Percentiles rank a stretch among this genome's conserved stretches.
Evolutionary conservation across 2,797 vertebrate species (phyloP).

Genomic region (Pseudopleuronectes americanus): DNA sequence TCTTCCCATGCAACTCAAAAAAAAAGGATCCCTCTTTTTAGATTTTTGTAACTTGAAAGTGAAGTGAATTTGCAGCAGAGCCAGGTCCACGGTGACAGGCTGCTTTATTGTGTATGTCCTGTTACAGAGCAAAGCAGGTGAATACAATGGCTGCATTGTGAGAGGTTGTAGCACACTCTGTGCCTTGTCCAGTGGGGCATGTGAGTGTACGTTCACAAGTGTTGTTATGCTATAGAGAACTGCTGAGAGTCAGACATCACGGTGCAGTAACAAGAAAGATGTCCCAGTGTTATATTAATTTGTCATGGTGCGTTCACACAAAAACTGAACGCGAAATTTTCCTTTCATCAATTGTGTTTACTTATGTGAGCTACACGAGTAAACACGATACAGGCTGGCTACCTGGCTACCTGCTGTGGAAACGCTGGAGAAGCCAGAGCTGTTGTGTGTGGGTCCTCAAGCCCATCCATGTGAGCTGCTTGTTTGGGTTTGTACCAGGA

Average conservation of each 20-base stretch:
- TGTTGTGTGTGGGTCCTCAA: no score
- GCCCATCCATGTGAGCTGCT: no score
- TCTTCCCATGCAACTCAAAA: conserved; percentile 75
- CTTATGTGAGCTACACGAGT: no score
- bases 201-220: conserved; percentile 37
- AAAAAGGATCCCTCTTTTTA: conserved; percentile 51
- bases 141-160: conserved; percentile 63
- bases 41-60: conserved; percentile 71
- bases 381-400: no score
- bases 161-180: conserved; percentile 40
- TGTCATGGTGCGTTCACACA: conserved; percentile 7
- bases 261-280: conserved; percentile 22
- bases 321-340: no score
- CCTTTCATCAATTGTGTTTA: no score
- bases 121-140: conserved; percentile 58
- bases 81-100: conserved; percentile 68
- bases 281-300: conserved; percentile 31
- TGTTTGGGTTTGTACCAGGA: no score
- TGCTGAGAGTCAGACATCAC: conserved; percentile 12
- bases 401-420: no score
- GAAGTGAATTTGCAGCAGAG: conserved; percentile 68
- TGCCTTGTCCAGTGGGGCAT: conserved; percentile 39
- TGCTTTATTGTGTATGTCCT: conserved; percentile 66
- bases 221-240: conserved; percentile 40
- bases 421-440: no score